These are phyloP conservation scores for Chlamydotis undulata DNA, from an alignment of 2,113 vertebrate species.

Conservation along the genomic window DNA sequence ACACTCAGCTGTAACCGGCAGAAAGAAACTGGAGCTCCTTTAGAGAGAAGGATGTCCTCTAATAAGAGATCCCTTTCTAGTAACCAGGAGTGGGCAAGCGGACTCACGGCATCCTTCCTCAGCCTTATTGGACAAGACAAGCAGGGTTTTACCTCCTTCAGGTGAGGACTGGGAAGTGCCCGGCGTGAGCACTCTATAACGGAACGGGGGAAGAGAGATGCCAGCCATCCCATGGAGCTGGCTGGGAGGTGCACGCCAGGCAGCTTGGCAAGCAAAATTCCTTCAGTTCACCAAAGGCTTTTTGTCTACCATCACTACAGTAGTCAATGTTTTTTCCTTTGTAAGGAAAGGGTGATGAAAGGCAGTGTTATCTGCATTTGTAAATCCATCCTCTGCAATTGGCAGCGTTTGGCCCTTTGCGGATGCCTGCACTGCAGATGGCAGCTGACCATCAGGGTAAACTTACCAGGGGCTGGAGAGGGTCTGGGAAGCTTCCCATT, in stretches of 20 bases:
- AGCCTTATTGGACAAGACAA: neutral
- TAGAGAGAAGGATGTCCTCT: neutral
- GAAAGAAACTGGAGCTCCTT: neutral
- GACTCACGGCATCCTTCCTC: neutral
- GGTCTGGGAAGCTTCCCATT: neutral
- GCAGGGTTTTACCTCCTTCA: neutral
- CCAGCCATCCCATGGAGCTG: neutral
- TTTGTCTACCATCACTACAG: neutral
- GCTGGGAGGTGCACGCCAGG: neutral
- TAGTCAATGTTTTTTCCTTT: rapidly evolving
- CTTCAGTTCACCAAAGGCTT: neutral
- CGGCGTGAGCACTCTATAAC: rapidly evolving
- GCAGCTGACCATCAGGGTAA: neutral
- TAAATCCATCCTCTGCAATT: neutral
- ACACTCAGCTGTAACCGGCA: neutral
- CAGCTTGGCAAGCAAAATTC: rapidly evolving
- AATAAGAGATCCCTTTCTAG: neutral
- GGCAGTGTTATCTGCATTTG: neutral
- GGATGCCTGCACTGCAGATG: neutral
- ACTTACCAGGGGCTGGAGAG: rapidly evolving
- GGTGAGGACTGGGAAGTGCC: neutral
- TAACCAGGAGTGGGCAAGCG: neutral
- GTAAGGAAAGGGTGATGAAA: neutral
- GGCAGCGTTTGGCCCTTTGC: rapidly evolving
- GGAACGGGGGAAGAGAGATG: neutral